Base-by-base conservation (phyloP, 2,888 invertebrate genomes). In the Drosophila birchii region DNA sequence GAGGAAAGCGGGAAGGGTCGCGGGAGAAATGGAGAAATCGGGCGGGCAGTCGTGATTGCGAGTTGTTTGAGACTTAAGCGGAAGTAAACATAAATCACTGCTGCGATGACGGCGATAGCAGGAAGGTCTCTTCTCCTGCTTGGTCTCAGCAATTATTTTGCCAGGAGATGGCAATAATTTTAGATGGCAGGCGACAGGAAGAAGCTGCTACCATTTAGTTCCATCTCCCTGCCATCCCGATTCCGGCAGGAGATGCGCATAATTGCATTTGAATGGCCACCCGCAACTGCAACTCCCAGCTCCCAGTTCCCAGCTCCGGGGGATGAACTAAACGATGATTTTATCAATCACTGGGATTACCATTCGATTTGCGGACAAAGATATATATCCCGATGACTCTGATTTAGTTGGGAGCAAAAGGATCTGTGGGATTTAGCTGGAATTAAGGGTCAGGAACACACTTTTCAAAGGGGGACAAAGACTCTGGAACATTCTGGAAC, bases 11-110 rank as follows among this genome's bases (percentile, higher is more conserved):
- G 41, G 32, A 44, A 36, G 11, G 1, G 8, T 32, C 12, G 47
- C 36, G n/a, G n/a, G n/a, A 32, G 12, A n/a, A 39, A 36, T 32
- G 51, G n/a, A 58, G 63, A 32, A 43, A 58, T 49, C 26, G 26
- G 26, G 26, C 63, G 72, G 72, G 44, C 29, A 49, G 44, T 64
- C 78, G 64, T 85, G 88, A 84, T 89, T 84, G 88, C 88, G 57
- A 70, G 60, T 85, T 85, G 86, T 81, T 85, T 62, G 51, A 62
- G 86, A 75, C 70, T 73, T 67, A 62, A 83, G 64, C 86, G 86
- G 86, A 86, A 86, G 86, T 75, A 83, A 86, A 86, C 81, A 89
- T 86, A 86, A 86, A 86, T 86, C 88, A 88, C 88, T 44, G 59
- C 88, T 44, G 51, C 69, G 54, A 61, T 58, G 61, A 69, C 60